phyloP scores from a whole-genome alignment of 1,140 invertebrate genomes.

The Leptestheria dahalacensis region DNA sequence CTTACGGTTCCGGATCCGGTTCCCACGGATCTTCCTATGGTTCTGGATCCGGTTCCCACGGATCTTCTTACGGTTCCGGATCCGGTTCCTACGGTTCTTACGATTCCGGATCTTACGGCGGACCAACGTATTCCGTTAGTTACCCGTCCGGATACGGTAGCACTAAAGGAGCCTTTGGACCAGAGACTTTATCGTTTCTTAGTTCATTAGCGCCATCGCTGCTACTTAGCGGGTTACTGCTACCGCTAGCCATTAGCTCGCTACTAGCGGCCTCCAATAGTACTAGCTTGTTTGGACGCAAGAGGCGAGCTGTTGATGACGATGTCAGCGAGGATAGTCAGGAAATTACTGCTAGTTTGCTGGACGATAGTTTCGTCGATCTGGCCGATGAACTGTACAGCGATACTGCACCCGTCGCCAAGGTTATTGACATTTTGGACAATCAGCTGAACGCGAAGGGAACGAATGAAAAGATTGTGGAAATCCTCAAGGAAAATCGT shows the following conservation, averaged over 20 bases:
- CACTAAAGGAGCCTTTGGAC: not conserved
- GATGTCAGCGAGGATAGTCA: not conserved
- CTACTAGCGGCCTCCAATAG: not conserved
- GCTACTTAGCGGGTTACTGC: not conserved
- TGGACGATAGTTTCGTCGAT: not conserved
- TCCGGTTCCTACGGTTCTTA: not conserved
- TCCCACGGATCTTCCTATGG: not conserved
- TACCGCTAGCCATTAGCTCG: conserved; percentile 1
- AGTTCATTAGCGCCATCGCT: conserved; percentile 7
- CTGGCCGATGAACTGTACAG: not conserved
- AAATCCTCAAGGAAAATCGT: not conserved
- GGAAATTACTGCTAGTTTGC: not conserved
- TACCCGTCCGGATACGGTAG: not conserved
- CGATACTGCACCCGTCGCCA: not conserved
- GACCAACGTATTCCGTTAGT: not conserved
- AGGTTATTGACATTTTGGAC: not conserved
- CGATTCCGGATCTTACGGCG: not conserved
- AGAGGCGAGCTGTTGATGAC: not conserved
- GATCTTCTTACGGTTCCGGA: not conserved
- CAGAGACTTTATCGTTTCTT: conserved; percentile 1
- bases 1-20: not conserved
- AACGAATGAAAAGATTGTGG: not conserved
- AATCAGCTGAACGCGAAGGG: not conserved
- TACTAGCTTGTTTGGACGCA: not conserved
- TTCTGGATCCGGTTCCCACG: not conserved